phyloP scores from a whole-genome alignment of 2,888 invertebrate genomes.

The Dascillus cervinus region DNA sequence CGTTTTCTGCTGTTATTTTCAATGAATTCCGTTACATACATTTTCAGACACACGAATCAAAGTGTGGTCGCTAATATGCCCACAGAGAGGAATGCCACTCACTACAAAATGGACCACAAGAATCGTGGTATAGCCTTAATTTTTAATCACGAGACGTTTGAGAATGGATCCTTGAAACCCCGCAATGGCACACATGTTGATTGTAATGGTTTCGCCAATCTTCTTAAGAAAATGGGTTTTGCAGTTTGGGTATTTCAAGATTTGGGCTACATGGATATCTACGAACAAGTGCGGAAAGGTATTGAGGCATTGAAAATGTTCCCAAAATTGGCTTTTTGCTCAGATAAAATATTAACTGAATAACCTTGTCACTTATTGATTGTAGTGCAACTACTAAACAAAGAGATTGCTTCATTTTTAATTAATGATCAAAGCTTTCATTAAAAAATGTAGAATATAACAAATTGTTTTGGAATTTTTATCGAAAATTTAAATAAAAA shows the following conservation, averaged over 20 bases:
- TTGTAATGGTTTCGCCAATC: slow-evolving; percentile 62
- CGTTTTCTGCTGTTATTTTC: slow-evolving; percentile 1
- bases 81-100: slow-evolving; percentile 58
- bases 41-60: slow-evolving; percentile 33
- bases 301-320: too few relatives aligned
- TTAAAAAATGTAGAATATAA: too few relatives aligned
- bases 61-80: slow-evolving; percentile 52
- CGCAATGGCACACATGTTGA: slow-evolving; percentile 84
- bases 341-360: too few relatives aligned
- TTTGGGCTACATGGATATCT: slow-evolving; percentile 59
- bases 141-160: slow-evolving; percentile 85
- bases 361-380: too few relatives aligned
- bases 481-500: too few relatives aligned
- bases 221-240: slow-evolving; percentile 61
- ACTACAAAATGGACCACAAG: slow-evolving; percentile 83
- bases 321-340: too few relatives aligned
- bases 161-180: slow-evolving; percentile 59
- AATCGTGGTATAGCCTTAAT: slow-evolving; percentile 78
- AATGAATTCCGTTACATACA: too few relatives aligned
- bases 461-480: too few relatives aligned
- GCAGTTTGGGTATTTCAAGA: slow-evolving; percentile 65
- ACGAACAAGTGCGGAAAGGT: slow-evolving; percentile 56
- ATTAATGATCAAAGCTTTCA: too few relatives aligned
- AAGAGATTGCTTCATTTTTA: too few relatives aligned
- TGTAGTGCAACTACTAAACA: too few relatives aligned